Evolutionary conservation across 2,888 invertebrate genomes (phyloP).

Genomic region (Lypha dubia): DNA sequence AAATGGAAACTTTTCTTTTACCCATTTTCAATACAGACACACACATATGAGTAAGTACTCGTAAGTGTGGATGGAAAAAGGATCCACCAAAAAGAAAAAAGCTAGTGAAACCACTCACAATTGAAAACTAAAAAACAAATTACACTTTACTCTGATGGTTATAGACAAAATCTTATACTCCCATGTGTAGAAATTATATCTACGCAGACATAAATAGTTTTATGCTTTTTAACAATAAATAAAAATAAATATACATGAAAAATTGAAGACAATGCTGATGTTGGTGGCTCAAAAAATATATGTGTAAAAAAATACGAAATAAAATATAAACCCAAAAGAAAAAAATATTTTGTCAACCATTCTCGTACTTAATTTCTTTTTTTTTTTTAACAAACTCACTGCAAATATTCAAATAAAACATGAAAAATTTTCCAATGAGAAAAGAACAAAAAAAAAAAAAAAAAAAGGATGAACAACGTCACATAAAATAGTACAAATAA

Average conservation of each 20-base stretch:
- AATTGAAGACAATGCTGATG: conserved; percentile 11
- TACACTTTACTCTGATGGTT: not conserved
- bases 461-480: conserved; percentile 15
- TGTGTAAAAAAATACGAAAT: not conserved
- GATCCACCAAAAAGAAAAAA: not conserved
- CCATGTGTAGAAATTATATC: not conserved
- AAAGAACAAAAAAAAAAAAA: conserved; percentile 34
- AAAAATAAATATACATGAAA: not conserved
- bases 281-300: too few species aligned
- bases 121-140: conserved; percentile 17
- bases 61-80: not conserved
- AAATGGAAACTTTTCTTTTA: conserved; percentile 30
- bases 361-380: not conserved
- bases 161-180: conserved; percentile 1
- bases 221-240: not conserved
- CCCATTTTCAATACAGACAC: not conserved
- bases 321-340: not conserved
- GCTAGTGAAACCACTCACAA: conserved; percentile 47
- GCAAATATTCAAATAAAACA: conserved; percentile 68
- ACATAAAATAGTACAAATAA: conserved; percentile 30
- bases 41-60: not conserved
- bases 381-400: conserved; percentile 31
- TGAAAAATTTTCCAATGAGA: conserved; percentile 53
- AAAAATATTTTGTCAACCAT: conserved; percentile 30
- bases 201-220: not conserved